Base-by-base conservation (phyloP, 2,888 invertebrate genomes). In the Noctua fimbriata region DNA sequence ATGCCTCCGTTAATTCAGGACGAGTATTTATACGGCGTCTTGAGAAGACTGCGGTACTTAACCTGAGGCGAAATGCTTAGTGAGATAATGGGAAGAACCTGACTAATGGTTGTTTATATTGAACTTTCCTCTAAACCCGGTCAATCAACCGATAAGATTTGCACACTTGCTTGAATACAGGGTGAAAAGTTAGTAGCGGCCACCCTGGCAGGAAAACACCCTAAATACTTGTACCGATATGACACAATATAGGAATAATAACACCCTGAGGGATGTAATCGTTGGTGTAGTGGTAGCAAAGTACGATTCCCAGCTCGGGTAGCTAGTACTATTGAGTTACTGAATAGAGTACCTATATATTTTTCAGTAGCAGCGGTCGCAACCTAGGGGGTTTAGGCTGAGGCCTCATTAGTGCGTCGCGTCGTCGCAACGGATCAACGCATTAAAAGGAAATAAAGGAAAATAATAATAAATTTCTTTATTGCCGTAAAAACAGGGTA, bases 11-110 rank as follows among this genome's bases (percentile, higher is more conserved):
- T n/a, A 16, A 0, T 24, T 4, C 1, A n/a, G 6, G 16, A 0
- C 3, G 36, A 58, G 80, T 85, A 80, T 85, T 75, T 85, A 85
- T 87, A 87, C 47, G 2, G 44, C 7, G 18, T 63, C 14, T 75
- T 84, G n/a, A 84, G 85, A 74, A 84, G 77, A 77, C 49, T 49
- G 41, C 65, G 85, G 84, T 84, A 47, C 66, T 77, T 87, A 75
- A 66, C 77, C 77, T 21, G 18, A 71, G 58, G 24, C 41, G 44
- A 65, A 28, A 69, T 32, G 41, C 5, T 66, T 72, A 24, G 18
- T 73, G 7, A 63, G 69, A 52, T 58, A 80, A 72, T 60, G 87
- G 85, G 73, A 85, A 85, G 49, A 87, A 84, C 87, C 72, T 77
- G 28, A 74, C 41, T 14, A 24, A 36, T 5, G 28, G 4, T 47